Conservation (phyloP, 2,888 invertebrate species). For the Athripsodes cinereus region DNA sequence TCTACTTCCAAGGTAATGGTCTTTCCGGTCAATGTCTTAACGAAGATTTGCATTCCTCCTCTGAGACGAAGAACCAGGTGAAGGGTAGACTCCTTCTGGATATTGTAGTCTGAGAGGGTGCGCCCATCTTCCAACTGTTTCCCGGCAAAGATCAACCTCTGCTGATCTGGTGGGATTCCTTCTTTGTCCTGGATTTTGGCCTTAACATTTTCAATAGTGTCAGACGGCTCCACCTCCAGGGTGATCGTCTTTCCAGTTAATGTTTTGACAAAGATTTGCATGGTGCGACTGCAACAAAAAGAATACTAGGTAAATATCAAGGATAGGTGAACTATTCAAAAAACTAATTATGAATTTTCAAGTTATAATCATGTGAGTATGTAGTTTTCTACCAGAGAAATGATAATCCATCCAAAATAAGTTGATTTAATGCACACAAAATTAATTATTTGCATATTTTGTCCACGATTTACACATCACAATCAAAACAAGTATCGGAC, state of each 20-base stretch:
- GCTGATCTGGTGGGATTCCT: conserved; percentile 71
- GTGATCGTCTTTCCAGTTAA: conserved; percentile 55
- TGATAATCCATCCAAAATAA: background rate
- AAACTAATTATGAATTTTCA: too few relatives aligned
- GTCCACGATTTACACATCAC: too few relatives aligned
- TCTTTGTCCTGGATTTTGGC: conserved; percentile 50
- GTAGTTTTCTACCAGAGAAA: too few relatives aligned
- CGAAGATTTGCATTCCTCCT: conserved; percentile 76
- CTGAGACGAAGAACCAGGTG: conserved; percentile 83
- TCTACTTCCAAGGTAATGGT: conserved; percentile 52
- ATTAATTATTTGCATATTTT: too few relatives aligned
- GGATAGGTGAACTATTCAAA: too few relatives aligned
- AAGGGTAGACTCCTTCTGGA: conserved; percentile 89
- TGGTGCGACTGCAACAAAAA: conserved; percentile 37
- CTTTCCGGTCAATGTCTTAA: conserved; percentile 52
- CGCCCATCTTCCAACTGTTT: conserved; percentile 95
- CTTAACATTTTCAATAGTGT: conserved; percentile 53
- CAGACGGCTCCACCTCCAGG: conserved; percentile 43
- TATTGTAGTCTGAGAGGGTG: conserved; percentile 89
- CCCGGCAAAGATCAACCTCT: conserved; percentile 88
- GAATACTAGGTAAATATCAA: too few relatives aligned
- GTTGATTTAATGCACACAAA: conserved; percentile 29
- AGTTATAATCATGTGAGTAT: too few relatives aligned
- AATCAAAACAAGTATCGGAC: too few relatives aligned
- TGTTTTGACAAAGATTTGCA: conserved; percentile 58